Evolutionary conservation across 2,113 vertebrate genomes (phyloP).

Genomic region (Phalacrocorax pelagicus): DNA sequence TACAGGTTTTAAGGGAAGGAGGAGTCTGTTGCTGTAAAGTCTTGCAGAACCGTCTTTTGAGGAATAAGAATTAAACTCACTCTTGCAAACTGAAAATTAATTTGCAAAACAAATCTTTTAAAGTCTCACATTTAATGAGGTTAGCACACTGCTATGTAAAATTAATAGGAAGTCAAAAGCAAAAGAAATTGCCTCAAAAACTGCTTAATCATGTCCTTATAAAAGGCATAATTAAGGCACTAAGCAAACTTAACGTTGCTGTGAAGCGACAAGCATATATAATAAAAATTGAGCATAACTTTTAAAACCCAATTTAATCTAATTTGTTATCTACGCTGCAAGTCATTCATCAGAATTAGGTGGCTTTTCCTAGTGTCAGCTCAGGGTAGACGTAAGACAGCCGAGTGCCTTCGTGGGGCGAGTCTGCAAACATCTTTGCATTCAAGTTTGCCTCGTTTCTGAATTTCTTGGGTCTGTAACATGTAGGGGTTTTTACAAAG

Average conservation of each 20-base stretch:
- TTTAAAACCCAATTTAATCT: not conserved
- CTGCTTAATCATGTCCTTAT: not conserved
- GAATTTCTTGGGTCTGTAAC: not conserved
- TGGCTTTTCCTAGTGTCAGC: not conserved
- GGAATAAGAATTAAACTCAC: not conserved
- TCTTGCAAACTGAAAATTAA: not conserved
- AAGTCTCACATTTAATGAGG: not conserved
- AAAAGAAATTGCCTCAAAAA: not conserved
- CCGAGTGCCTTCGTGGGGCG: not conserved
- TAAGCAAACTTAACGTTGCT: not conserved
- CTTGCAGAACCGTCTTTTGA: not conserved
- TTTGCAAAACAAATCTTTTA: not conserved
- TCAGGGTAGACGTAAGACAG: not conserved
- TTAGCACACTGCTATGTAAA: not conserved
- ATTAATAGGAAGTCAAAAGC: not conserved
- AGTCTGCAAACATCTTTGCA: fast-evolving
- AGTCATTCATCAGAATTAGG: not conserved
- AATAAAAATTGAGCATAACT: not conserved
- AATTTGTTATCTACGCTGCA: not conserved
- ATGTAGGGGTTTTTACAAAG: fast-evolving
- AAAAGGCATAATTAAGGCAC: not conserved
- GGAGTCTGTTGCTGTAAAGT: not conserved
- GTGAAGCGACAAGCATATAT: not conserved
- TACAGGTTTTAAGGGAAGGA: not conserved
- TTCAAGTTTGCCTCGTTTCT: not conserved